Evolutionary conservation across 2,797 vertebrate species (phyloP).

Genomic region (Okamejei kenojei): DNA sequence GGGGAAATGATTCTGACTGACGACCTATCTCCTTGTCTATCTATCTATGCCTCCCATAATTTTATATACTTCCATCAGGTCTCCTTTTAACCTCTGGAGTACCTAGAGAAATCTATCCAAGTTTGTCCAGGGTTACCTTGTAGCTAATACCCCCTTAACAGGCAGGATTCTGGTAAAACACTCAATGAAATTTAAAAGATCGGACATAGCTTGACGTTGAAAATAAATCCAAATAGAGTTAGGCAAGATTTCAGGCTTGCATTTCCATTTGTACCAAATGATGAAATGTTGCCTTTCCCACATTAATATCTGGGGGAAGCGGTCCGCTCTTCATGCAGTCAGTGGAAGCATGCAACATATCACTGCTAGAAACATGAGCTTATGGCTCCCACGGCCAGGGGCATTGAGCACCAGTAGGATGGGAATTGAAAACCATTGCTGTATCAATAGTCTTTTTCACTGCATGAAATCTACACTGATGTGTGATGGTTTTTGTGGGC

Average conservation of each 20-base stretch:
- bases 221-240: neutral
- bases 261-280: neutral
- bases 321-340: neutral
- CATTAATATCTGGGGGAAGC: neutral
- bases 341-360: neutral
- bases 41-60: too few species aligned
- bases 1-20: too few species aligned
- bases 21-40: too few species aligned
- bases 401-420: neutral
- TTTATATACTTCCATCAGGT: too few species aligned
- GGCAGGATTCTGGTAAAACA: neutral
- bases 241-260: neutral
- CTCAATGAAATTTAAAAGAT: neutral
- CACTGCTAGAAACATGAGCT: neutral
- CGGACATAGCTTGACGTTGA: neutral
- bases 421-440: neutral
- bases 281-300: neutral
- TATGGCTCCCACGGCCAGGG: neutral
- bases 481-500: neutral
- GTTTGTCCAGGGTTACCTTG: too few species aligned
- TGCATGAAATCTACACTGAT: neutral
- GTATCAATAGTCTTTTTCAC: neutral
- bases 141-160: neutral
- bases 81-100: too few species aligned
- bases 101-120: too few species aligned